A percentile compares a stretch with the other conserved stretches of the same genome.
These are phyloP conservation scores for Clarias gariepinus DNA, from an alignment of 2,113 vertebrate species.

Conservation along the genomic window DNA sequence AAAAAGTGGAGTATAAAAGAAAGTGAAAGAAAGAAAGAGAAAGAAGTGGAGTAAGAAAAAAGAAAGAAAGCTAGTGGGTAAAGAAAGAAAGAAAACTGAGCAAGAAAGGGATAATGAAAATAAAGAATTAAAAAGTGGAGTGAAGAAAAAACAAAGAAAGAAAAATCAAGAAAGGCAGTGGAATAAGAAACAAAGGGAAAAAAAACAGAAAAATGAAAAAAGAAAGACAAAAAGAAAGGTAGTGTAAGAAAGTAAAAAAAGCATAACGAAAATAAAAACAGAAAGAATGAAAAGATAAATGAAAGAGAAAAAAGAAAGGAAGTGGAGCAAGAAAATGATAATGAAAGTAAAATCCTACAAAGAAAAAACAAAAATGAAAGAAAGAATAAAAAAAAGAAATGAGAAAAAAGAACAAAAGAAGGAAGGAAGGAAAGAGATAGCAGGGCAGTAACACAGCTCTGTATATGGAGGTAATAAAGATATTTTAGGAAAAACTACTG, in stretches of 20 bases:
- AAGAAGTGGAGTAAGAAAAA: too few species aligned
- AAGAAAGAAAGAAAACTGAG: background rate
- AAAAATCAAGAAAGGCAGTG: too few species aligned
- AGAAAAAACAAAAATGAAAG: background rate
- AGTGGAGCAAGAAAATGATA: too few species aligned
- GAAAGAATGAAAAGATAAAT: too few species aligned
- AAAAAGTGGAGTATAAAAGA: too few species aligned
- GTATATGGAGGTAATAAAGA: background rate
- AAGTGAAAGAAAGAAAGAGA: background rate
- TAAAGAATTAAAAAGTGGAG: background rate
- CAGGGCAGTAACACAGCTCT: background rate
- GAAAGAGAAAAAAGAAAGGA: too few species aligned
- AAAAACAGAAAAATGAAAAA: too few species aligned
- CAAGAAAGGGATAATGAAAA: background rate
- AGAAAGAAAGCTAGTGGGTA: background rate
- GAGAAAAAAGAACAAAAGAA: background rate
- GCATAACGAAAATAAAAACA: background rate
- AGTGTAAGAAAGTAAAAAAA: background rate
- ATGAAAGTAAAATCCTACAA: too few species aligned
- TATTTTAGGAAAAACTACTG: conserved; percentile 11
- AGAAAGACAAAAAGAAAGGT: too few species aligned
- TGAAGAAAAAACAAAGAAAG: too few species aligned
- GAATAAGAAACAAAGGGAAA: too few species aligned
- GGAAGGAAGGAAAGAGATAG: background rate
- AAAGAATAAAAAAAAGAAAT: background rate